Conservation (phyloP, 2,797 vertebrate genomes). For the Siniperca scherzeri region DNA sequence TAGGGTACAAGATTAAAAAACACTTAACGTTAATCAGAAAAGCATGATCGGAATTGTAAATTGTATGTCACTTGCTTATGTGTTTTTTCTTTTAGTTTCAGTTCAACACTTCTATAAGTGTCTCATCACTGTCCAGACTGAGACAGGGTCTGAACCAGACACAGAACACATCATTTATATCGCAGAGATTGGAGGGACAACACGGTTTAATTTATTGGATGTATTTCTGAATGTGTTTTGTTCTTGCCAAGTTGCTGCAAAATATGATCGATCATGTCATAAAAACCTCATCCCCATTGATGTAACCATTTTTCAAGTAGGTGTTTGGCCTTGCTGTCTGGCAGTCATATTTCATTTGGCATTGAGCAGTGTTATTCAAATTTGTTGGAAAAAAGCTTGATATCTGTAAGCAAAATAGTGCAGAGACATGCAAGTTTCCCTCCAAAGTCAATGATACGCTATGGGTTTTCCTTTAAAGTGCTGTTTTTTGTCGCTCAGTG, state of each 20-base stretch:
- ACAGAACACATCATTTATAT: slow-evolving; percentile 54
- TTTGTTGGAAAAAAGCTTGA: slow-evolving; percentile 19
- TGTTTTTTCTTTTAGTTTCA: slow-evolving; percentile 29
- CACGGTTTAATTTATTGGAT: slow-evolving; percentile 65
- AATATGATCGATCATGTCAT: slow-evolving; percentile 66
- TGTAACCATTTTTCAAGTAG: slow-evolving; percentile 62
- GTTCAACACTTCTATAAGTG: slow-evolving; percentile 29
- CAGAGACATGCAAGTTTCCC: slow-evolving; percentile 28
- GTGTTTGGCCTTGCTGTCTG: slow-evolving; percentile 65
- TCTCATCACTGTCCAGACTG: slow-evolving; percentile 65
- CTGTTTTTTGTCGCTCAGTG: slow-evolving; percentile 7
- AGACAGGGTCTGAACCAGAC: slow-evolving; percentile 46
- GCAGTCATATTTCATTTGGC: slow-evolving; percentile 52
- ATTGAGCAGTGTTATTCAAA: slow-evolving; percentile 52
- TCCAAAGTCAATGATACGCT: slow-evolving; percentile 51
- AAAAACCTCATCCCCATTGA: slow-evolving; percentile 65
- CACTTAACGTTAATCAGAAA: slow-evolving; percentile 43
- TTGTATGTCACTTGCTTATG: slow-evolving; percentile 3
- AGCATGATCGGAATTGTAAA: slow-evolving; percentile 55
- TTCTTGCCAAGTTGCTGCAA: slow-evolving; percentile 61
- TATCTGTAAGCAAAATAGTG: slow-evolving; percentile 43
- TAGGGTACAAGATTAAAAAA: slow-evolving; percentile 37
- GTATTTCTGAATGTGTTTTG: slow-evolving; percentile 49
- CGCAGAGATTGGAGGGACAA: slow-evolving; percentile 55
- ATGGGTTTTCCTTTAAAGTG: slow-evolving; percentile 29